Evolutionary conservation across 1,140 invertebrate species (phyloP).

Genomic region (Sweltsa coloradensis): DNA sequence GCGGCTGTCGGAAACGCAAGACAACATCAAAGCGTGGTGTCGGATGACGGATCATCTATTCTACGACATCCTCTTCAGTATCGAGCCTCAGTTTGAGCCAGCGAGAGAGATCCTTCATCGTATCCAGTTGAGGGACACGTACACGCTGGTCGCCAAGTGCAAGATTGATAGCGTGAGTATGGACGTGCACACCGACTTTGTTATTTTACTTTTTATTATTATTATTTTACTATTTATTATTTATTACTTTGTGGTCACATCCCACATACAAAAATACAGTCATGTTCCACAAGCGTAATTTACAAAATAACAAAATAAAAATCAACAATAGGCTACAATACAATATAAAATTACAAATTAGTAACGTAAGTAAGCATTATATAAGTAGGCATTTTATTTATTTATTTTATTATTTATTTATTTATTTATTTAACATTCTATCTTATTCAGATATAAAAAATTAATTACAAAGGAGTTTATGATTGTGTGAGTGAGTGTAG

Average conservation of each 20-base stretch:
- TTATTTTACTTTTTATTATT: no score
- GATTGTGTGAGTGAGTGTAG: no score
- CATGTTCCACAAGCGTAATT: background rate
- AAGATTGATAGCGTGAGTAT: background rate
- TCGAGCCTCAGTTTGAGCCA: background rate
- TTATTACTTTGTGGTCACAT: no score
- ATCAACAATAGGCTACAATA: no score
- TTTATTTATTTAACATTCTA: no score
- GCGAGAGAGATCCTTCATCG: slow-evolving; percentile 5
- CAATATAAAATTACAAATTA: no score
- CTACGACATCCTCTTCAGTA: slow-evolving; percentile 8
- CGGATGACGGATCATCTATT: slow-evolving; percentile 7
- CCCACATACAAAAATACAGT: background rate
- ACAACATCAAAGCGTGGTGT: background rate
- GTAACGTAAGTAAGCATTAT: no score
- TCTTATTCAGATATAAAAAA: no score
- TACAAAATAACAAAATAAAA: background rate
- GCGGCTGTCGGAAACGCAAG: slow-evolving; percentile 3
- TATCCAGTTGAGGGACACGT: slow-evolving; percentile 9
- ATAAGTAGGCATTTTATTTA: no score
- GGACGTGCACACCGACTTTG: background rate
- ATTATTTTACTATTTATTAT: no score
- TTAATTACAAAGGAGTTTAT: no score
- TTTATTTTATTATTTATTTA: no score
- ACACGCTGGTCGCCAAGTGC: slow-evolving; percentile 1